Evolutionary conservation across 2,113 vertebrate species (phyloP), one percentile per base, ranked within the genome.

Genomic region (Acanthochromis polyacanthus): DNA sequence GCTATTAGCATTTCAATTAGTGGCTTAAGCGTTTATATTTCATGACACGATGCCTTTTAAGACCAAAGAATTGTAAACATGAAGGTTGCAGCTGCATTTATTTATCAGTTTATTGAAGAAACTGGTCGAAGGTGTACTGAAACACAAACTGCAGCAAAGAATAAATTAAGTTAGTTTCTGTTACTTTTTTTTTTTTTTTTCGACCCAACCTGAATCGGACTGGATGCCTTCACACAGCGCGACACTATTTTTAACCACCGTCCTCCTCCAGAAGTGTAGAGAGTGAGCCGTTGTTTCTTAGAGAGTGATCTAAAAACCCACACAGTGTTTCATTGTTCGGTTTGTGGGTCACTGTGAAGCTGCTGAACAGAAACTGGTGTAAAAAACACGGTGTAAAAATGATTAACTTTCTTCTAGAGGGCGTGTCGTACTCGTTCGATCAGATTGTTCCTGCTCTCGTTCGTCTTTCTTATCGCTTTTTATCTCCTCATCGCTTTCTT

Each of bases 211-310:
- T 83, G 67, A 81, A 65, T 43, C 64, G 50, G 65, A 86, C 53
- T 28, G 4, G 64, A 65, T 75, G 55, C 59, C 74, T 46, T 38
- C 32, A 14, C 45, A 48, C 67, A 45, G 23, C 36, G 1, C 20
- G n/a, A 16, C 48, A 17, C 80, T 88, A 85, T 91, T 91, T 83
- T 80, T 92, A 90, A 81, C 81, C 63, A 3, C 8, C 20, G 5
- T 53, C 81, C 85, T 88, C 78, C 82, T 75, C 68, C 65, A 80
- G 68, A 51, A 53, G 63, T 28, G 14, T 0, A 25, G 53, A 63
- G 78, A 85, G 84, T 10, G 58, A 82, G 43, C 43, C 20, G 23
- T 81, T 86, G 78, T 85, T 83, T 81, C 62, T 80, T 50, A 7
- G 16, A 65, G 60, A 61, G 6, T 38, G 51, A 23, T 8, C 52